Conservation (phyloP, 1,140 invertebrate species). For the Tyrophagus putrescentiae region DNA sequence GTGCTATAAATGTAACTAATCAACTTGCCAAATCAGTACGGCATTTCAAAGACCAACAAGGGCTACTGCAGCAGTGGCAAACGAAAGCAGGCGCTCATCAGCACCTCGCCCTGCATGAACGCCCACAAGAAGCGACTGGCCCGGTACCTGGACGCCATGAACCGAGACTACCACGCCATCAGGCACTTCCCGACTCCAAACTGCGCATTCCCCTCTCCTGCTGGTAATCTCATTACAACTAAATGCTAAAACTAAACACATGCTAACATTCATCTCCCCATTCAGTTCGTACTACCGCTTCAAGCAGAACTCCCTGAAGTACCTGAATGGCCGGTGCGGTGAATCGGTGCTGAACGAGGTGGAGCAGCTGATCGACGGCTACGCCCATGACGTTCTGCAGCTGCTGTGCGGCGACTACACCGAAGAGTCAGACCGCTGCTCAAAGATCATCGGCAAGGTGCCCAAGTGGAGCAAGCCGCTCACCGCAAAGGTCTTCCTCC, state of each 20-base stretch:
- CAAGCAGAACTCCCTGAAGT: background rate
- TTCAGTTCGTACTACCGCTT: constrained; percentile 6
- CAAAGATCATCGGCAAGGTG: background rate
- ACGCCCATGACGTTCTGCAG: constrained; percentile 6
- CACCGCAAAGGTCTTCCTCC: background rate
- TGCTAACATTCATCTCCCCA: background rate
- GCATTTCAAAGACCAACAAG: constrained; percentile 16
- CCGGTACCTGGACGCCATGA: background rate
- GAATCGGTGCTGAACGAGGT: background rate
- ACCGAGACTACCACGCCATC: background rate
- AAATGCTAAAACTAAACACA: background rate
- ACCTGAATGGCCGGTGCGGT: background rate
- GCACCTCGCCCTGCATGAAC: constrained; percentile 1
- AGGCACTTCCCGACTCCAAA: background rate
- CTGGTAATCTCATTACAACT: constrained; percentile 11
- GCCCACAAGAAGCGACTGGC: background rate
- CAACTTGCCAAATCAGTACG: too few species aligned
- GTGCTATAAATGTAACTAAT: too few species aligned
- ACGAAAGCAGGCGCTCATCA: constrained; percentile 3
- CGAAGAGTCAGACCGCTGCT: constrained; percentile 18
- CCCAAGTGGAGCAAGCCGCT: constrained; percentile 6
- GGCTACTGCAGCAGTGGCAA: constrained; percentile 2
- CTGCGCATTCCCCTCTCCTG: constrained; percentile 13
- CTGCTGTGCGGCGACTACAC: constrained; percentile 20
- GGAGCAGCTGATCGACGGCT: constrained; percentile 18